Evolutionary conservation across 2,113 vertebrate genomes (phyloP).

Genomic region (Chloebia gouldiae): DNA sequence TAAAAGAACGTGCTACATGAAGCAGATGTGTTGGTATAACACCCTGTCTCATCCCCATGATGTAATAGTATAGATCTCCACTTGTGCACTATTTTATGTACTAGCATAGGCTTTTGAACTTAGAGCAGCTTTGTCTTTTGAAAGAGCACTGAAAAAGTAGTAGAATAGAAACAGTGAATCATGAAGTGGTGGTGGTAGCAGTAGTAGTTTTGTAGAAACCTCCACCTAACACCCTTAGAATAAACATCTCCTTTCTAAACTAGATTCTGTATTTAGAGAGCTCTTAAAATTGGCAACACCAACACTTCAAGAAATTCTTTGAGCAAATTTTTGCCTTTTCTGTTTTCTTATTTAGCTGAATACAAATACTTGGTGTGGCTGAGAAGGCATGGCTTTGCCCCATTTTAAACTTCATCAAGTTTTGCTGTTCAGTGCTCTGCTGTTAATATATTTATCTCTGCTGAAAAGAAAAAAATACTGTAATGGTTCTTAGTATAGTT

Average conservation of each 20-base stretch:
- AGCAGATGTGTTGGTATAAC: neutral
- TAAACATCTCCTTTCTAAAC: neutral
- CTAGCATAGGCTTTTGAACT: neutral
- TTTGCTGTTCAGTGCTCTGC: neutral
- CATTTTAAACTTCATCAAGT: neutral
- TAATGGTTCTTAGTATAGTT: neutral
- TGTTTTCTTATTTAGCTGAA: neutral
- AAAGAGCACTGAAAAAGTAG: neutral
- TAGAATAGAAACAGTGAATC: neutral
- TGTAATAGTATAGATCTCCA: neutral
- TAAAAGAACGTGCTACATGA: neutral
- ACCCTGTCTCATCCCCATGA: fast-evolving
- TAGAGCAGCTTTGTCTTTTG: neutral
- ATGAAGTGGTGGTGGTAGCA: neutral
- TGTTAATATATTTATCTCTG: neutral
- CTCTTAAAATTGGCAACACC: neutral
- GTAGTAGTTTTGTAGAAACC: neutral
- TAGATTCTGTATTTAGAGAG: neutral
- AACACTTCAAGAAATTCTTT: neutral
- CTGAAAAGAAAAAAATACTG: neutral
- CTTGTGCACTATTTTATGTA: neutral
- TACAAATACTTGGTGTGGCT: neutral
- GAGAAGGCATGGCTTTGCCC: neutral
- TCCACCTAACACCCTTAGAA: neutral
- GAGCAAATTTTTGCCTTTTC: neutral